Evolutionary conservation across 2,113 vertebrate species (phyloP).

Genomic region (Gnathonemus echidnorhynchus): DNA sequence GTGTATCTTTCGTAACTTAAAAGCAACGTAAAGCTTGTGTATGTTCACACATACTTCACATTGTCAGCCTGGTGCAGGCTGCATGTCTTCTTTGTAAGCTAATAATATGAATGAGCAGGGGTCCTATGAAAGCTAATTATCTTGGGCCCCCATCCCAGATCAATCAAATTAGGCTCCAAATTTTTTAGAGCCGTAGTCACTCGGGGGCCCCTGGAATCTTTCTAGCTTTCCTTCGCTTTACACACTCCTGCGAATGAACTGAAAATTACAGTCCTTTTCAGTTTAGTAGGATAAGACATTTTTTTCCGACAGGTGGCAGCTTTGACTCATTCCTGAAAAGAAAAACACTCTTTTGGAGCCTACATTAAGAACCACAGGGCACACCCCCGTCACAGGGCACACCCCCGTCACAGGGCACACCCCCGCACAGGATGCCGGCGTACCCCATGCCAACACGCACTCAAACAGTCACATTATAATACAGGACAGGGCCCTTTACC

Average conservation of each 20-base stretch:
- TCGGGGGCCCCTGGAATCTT: too few species aligned
- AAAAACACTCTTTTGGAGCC: neutral
- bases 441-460: neutral
- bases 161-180: too few species aligned
- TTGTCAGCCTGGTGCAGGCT: neutral
- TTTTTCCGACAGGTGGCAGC: neutral
- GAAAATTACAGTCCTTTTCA: neutral
- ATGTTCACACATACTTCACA: neutral
- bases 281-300: neutral
- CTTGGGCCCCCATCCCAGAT: too few species aligned
- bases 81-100: neutral
- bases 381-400: neutral
- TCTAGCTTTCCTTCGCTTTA: too few species aligned
- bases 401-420: neutral
- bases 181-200: too few species aligned
- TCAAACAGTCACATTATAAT: neutral
- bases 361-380: neutral
- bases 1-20: neutral
- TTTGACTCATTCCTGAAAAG: neutral
- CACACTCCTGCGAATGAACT: neutral
- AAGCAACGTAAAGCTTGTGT: neutral
- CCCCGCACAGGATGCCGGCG: neutral
- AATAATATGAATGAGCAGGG: neutral
- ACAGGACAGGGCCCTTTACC: neutral
- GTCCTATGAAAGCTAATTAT: too few species aligned